Percentiles rank a stretch among this genome's conserved stretches.
Evolutionary conservation across 2,888 invertebrate genomes (phyloP).

Genomic region (Acholoe squamosa): DNA sequence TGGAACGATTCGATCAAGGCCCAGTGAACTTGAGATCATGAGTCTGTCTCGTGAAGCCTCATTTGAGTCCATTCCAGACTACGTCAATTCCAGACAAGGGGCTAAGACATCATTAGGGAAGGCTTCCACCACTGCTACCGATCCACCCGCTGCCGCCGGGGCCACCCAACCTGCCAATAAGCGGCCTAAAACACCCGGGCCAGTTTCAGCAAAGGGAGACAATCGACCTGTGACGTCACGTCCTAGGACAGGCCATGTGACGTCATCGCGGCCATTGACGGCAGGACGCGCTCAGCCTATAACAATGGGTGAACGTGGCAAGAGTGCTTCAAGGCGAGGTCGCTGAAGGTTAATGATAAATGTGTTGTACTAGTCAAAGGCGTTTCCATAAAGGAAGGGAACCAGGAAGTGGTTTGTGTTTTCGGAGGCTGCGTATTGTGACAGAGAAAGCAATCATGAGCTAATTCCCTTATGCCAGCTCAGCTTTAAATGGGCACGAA

Average conservation of each 20-base stretch:
- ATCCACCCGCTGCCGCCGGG: not conserved
- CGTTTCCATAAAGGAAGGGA: not conserved
- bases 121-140: not conserved
- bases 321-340: constrained; percentile 9
- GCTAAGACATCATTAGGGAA: no score
- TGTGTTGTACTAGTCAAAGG: not conserved
- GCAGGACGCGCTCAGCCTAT: constrained; percentile 49
- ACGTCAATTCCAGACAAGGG: no score
- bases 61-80: not conserved
- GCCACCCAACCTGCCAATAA: not conserved
- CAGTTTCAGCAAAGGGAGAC: not conserved
- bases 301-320: constrained; percentile 13
- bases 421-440: not conserved
- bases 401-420: not conserved
- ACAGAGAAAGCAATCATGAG: not conserved
- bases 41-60: constrained; percentile 29
- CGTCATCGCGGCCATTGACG: constrained; percentile 45
- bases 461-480: not conserved
- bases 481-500: not conserved
- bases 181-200: not conserved
- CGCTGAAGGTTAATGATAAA: not conserved
- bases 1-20: not conserved
- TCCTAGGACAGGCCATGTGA: not conserved
- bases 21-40: constrained; percentile 29
- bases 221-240: constrained; percentile 23